Evolutionary conservation across 1,140 invertebrate species (phyloP).

Genomic region (Drosophila bipectinata): DNA sequence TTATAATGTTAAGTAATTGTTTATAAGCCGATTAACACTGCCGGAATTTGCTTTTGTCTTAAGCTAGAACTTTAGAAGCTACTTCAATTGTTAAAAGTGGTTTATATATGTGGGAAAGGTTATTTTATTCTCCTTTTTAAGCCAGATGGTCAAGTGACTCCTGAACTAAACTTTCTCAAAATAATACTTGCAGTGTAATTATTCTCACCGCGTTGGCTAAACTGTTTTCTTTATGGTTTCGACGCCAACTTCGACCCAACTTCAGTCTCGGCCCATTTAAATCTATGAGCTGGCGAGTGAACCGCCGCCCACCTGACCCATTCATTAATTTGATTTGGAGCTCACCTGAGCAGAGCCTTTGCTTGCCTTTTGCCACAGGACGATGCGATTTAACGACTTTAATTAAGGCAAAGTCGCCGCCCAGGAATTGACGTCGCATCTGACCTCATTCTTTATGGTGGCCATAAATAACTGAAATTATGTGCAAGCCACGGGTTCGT

Average conservation of each 20-base stretch:
- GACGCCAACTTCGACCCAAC: slow-evolving; percentile 5
- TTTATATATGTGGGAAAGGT: slow-evolving; percentile 9
- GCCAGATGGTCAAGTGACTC: no score
- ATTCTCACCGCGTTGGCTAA: not conserved
- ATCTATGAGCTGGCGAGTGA: slow-evolving; percentile 64
- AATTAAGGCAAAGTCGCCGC: slow-evolving; percentile 69
- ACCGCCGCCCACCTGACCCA: slow-evolving; percentile 62
- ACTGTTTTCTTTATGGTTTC: slow-evolving; percentile 36
- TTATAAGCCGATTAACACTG: slow-evolving; percentile 66
- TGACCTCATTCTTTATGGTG: slow-evolving; percentile 77
- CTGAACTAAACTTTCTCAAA: not conserved
- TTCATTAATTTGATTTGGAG: slow-evolving; percentile 76
- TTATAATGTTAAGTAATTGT: slow-evolving; percentile 78
- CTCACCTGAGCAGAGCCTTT: slow-evolving; percentile 19
- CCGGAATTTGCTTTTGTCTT: slow-evolving; percentile 24
- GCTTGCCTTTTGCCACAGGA: slow-evolving; percentile 4
- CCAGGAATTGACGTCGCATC: slow-evolving; percentile 65
- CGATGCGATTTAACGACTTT: slow-evolving; percentile 71
- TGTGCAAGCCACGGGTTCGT: slow-evolving; percentile 60
- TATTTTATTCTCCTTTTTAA: not conserved
- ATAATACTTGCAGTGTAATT: not conserved
- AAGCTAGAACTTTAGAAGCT: slow-evolving; percentile 1
- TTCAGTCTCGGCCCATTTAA: slow-evolving; percentile 58
- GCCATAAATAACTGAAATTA: slow-evolving; percentile 79
- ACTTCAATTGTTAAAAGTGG: not conserved